phyloP scores from a whole-genome alignment of 1,140 invertebrate species.

The Macrosteles quadrilineatus region DNA sequence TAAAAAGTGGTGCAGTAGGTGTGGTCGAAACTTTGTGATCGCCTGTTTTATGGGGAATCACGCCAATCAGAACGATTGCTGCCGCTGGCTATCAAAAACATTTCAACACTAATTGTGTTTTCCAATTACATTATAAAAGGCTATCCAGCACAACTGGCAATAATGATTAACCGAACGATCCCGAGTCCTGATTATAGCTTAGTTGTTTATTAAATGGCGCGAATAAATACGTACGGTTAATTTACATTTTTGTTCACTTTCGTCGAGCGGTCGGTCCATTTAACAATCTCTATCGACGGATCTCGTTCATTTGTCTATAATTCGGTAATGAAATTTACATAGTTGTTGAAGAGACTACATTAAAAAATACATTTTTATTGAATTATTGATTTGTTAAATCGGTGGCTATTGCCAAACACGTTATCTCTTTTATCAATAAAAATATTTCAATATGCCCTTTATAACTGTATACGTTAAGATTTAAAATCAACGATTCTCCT shows the following conservation, averaged over 20 bases:
- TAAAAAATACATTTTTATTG: too few relatives aligned
- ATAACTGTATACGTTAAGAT: too few relatives aligned
- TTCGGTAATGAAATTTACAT: too few relatives aligned
- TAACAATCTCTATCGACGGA: too few relatives aligned
- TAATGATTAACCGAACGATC: not conserved
- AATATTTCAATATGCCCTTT: too few relatives aligned
- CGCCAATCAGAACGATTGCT: not conserved
- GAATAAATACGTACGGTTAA: not conserved
- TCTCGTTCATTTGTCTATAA: too few relatives aligned
- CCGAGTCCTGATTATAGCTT: not conserved
- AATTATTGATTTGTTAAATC: too few relatives aligned
- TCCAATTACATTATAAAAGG: conserved; percentile 14
- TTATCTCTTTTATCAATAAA: too few relatives aligned
- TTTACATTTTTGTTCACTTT: not conserved
- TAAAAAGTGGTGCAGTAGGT: not conserved
- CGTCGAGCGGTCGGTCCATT: too few relatives aligned
- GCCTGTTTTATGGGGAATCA: not conserved
- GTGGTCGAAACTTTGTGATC: not conserved
- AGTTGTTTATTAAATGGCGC: not conserved
- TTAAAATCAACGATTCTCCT: too few relatives aligned
- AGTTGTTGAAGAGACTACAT: too few relatives aligned
- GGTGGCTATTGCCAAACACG: too few relatives aligned
- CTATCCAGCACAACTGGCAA: not conserved
- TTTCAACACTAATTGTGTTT: conserved; percentile 9
- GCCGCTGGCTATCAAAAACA: conserved; percentile 5